Evolutionary conservation across 2,113 vertebrate genomes (phyloP), one percentile per base, ranked within the genome.

Genomic region (Sinocyclocheilus maitianheensis): DNA sequence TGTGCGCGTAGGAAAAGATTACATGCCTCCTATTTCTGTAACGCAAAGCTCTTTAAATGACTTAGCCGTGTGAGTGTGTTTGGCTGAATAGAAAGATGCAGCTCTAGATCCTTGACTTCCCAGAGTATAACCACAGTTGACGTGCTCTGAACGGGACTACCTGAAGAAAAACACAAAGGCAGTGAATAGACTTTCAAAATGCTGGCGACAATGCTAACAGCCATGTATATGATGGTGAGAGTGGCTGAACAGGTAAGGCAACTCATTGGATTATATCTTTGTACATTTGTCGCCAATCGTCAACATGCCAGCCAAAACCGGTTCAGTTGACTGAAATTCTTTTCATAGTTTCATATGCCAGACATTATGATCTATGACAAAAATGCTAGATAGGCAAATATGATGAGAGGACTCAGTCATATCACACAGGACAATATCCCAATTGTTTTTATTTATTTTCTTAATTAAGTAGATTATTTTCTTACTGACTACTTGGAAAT

Each of bases 141-240:
- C 18, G 30, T 34, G 30, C 30, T 51, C 78, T 67, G 55, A 18
- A 22, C 30, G 7, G 69, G 84, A 88, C 87, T 24, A 87, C 10
- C 67, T 16, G 20, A 16, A 2, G 81, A 12, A 87, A 88, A 78
- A 55, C 74, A 84, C 79, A 48, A 76, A 8, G 76, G 26, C 77
- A 51, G 60, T 40, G 24, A 8, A 7, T 77, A 89, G 87, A 55
- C 88, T 65, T 43, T 74, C 88, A 92, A 88, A 88, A 97, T 97
- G 97, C 92, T 97, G 94, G 94, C 93, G 3, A 95, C 96, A 37
- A 94, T 97, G 93, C 92, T 97, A 90, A 96, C 96, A 26, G 95
- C 95, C 0, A 94, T 97, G 88, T 96, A 96, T 72, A 92, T 97
- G 4, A 89, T 96, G 91, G 95, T 96, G 86, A 93, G 90, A 88